A percentile compares a stretch with the other conserved stretches of the same genome.
Conservation (phyloP, 2,888 invertebrate species). For the Cancer borealis region DNA sequence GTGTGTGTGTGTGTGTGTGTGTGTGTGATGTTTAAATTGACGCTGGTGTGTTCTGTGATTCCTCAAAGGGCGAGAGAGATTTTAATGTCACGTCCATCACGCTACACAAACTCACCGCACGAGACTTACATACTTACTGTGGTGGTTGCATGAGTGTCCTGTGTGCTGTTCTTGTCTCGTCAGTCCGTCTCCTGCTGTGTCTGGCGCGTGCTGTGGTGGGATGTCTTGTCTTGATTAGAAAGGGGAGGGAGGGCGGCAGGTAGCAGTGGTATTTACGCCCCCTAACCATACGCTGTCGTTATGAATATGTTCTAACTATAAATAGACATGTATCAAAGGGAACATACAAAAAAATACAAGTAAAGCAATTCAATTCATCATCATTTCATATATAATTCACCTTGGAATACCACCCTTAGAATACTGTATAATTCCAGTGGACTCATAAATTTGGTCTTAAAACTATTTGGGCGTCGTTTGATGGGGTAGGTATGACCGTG, state of each 20-base stretch:
- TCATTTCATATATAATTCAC: neutral
- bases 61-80: slow-evolving; percentile 10
- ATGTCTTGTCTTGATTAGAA: neutral
- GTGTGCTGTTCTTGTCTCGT: neutral
- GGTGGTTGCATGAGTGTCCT: neutral
- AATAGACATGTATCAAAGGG: neutral
- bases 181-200: neutral
- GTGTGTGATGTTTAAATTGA: neutral
- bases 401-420: neutral
- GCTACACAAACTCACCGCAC: slow-evolving; percentile 7
- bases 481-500: neutral
- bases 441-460: neutral
- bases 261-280: neutral
- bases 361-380: neutral
- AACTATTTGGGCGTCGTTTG: neutral
- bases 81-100: slow-evolving; percentile 1
- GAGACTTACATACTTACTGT: neutral
- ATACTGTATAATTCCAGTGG: neutral
- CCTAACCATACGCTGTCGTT: neutral
- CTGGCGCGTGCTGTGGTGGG: neutral
- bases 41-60: neutral
- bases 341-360: neutral
- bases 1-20: neutral
- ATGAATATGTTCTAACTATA: neutral
- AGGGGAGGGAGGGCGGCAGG: neutral